phyloP scores from a whole-genome alignment of 2,888 invertebrate genomes.

The Panopea generosa region DNA sequence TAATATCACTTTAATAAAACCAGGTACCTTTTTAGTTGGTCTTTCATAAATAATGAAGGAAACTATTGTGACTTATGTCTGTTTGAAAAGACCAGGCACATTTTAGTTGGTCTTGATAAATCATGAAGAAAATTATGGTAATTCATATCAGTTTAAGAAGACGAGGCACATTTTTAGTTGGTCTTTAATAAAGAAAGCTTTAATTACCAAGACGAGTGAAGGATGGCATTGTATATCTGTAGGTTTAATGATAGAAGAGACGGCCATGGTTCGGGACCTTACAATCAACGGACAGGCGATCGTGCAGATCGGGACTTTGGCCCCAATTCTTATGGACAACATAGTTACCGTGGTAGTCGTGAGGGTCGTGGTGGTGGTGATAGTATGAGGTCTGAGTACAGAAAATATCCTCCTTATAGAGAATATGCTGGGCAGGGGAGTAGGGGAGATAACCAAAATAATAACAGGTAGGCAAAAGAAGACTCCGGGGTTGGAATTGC shows the following conservation, averaged over 20 bases:
- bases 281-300: slow-evolving; percentile 55
- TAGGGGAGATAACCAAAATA: slow-evolving; percentile 44
- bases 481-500: slow-evolving; percentile 5
- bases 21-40: too few relatives aligned
- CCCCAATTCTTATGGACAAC: slow-evolving; percentile 74
- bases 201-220: too few relatives aligned
- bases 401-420: slow-evolving; percentile 54
- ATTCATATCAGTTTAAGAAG: too few relatives aligned
- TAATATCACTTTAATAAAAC: too few relatives aligned
- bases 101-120: too few relatives aligned
- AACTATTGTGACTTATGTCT: too few relatives aligned
- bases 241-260: slow-evolving; percentile 66
- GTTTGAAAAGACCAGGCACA: too few relatives aligned
- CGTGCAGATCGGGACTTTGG: slow-evolving; percentile 59
- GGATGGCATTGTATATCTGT: slow-evolving; percentile 15
- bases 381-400: slow-evolving; percentile 51
- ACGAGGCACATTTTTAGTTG: too few relatives aligned
- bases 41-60: too few relatives aligned
- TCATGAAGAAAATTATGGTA: too few relatives aligned
- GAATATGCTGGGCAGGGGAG: slow-evolving; percentile 48
- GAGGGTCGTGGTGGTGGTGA: slow-evolving; percentile 28
- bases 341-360: slow-evolving; percentile 70
- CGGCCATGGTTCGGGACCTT: slow-evolving; percentile 31
- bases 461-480: slow-evolving; percentile 56
- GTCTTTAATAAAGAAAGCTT: too few relatives aligned